Evolutionary conservation across 37 sponge, comb jelly and placozoan genomes (phyloP).

Genomic region (Eunapius fragilis): DNA sequence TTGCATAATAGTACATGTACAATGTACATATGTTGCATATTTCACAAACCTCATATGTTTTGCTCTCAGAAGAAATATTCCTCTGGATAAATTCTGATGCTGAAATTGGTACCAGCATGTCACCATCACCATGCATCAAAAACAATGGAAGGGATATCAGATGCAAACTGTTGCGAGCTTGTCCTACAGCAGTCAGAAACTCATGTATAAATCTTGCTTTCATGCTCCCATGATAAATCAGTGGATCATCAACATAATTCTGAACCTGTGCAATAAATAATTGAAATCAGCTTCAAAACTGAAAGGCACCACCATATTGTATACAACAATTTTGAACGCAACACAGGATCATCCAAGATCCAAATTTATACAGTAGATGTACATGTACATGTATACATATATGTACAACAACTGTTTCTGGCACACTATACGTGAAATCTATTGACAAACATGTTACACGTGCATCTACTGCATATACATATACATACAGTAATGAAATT

Average conservation of each 20-base stretch:
- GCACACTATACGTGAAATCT: no score
- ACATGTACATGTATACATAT: no score
- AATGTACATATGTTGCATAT: neutral
- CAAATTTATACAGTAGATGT: no score
- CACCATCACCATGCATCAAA: constrained; percentile 57
- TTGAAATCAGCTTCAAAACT: no score
- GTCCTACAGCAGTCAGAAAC: constrained; percentile 7
- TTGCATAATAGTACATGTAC: neutral
- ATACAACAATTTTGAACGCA: no score
- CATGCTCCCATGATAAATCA: constrained; percentile 48
- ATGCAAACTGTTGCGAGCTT: neutral
- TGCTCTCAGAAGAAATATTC: constrained; percentile 35
- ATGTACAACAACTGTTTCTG: no score
- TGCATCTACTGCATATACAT: no score
- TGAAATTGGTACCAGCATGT: constrained; percentile 51
- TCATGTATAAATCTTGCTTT: constrained; percentile 51
- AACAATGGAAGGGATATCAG: constrained; percentile 53
- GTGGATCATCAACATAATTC: constrained; percentile 47
- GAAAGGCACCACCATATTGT: no score
- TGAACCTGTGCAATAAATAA: constrained; percentile 25
- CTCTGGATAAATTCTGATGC: constrained; percentile 53
- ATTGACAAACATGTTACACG: no score
- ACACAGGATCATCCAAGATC: no score
- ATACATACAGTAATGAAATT: no score
- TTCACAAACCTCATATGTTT: constrained; percentile 54